Evolutionary conservation across 2,797 vertebrate species (phyloP).

Genomic region (Ambastaia sidthimunki): DNA sequence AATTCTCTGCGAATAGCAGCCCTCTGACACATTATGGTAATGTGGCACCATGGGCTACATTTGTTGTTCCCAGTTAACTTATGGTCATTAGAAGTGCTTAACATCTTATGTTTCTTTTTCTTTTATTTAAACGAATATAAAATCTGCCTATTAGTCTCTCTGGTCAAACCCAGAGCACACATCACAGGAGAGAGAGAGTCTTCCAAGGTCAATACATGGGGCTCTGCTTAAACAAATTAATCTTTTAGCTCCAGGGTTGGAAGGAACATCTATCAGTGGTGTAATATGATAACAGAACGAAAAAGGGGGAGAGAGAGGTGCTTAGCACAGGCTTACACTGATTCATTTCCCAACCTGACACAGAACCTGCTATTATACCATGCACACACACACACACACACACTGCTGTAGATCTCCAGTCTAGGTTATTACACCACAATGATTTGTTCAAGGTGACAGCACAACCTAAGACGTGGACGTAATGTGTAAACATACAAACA

Average conservation of each 20-base stretch:
- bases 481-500: constrained; percentile 35
- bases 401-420: constrained; percentile 32
- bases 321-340: constrained; percentile 39
- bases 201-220: constrained; percentile 73
- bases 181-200: constrained; percentile 12
- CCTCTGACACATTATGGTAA: constrained; percentile 6
- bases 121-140: constrained; percentile 21
- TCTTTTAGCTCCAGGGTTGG: constrained; percentile 71
- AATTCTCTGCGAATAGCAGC: constrained; percentile 12
- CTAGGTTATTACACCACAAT: constrained; percentile 25
- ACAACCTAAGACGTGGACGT: constrained; percentile 1
- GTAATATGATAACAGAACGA: constrained; percentile 72
- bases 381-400: neutral
- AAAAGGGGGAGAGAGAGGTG: constrained; percentile 23
- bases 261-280: constrained; percentile 70
- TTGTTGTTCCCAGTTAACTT: constrained; percentile 8
- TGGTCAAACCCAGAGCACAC: constrained; percentile 20
- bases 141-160: neutral
- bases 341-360: constrained; percentile 51
- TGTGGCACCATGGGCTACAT: constrained; percentile 9
- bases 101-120: neutral
- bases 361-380: constrained; percentile 10
- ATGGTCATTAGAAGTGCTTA: neutral
- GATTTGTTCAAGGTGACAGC: constrained; percentile 45
- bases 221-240: constrained; percentile 76